Conservation (phyloP, 1,140 invertebrate genomes). For the Myzus persicae region DNA sequence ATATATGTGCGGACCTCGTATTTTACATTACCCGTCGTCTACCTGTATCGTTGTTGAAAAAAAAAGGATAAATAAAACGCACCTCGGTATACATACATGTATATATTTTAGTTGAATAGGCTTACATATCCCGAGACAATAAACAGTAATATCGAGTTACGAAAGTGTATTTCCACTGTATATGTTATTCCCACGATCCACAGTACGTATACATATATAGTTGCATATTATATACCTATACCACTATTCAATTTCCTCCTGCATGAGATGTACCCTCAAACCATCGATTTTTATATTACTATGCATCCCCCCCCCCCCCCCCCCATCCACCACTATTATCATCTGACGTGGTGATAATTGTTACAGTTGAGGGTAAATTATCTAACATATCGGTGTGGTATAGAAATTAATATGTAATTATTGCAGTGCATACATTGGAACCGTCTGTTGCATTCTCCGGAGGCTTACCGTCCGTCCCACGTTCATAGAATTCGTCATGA, state of each 20-base stretch:
- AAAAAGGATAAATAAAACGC: conserved; percentile 20
- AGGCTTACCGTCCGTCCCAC: not conserved
- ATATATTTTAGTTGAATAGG: conserved; percentile 7
- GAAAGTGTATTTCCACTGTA: conserved; percentile 32
- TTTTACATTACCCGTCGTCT: conserved; percentile 22
- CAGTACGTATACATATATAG: not conserved
- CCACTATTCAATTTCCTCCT: conserved; percentile 25
- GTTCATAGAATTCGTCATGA: not conserved
- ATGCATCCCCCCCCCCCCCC: too few species aligned
- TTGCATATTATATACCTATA: conserved; percentile 13
- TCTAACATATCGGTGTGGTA: not conserved
- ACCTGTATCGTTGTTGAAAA: conserved; percentile 13
- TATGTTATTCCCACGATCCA: conserved; percentile 23
- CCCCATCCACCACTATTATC: not conserved
- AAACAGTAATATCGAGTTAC: conserved; percentile 54
- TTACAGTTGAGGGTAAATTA: not conserved
- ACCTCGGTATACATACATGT: not conserved
- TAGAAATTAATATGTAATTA: not conserved
- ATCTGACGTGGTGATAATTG: not conserved
- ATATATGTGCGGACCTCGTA: not conserved
- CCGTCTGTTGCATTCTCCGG: not conserved
- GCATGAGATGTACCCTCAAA: conserved; percentile 52
- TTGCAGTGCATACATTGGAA: not conserved
- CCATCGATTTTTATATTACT: not conserved
- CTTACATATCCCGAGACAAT: conserved; percentile 22